Conservation (phyloP, 2,888 invertebrate genomes). For the Yponomeuta sedellus region DNA sequence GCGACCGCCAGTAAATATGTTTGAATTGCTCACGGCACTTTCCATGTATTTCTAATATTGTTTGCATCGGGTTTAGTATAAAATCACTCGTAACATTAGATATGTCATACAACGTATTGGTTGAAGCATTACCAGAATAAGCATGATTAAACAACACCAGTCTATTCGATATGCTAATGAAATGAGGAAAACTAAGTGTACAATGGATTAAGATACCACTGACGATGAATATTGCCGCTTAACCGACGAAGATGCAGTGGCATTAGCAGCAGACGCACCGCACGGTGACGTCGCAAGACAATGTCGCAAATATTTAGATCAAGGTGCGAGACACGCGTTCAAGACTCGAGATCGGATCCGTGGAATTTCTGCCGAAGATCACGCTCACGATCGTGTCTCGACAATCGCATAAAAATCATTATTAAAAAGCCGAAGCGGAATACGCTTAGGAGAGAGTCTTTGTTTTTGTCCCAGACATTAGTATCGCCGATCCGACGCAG, state of each 20-base stretch:
- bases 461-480: slow-evolving; percentile 2
- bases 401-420: slow-evolving; percentile 52
- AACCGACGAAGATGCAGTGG: not conserved
- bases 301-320: slow-evolving; percentile 75
- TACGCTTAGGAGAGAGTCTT: slow-evolving; percentile 31
- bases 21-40: slow-evolving; percentile 11
- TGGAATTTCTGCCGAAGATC: slow-evolving; percentile 67
- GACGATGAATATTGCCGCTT: slow-evolving; percentile 4
- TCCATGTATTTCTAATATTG: not conserved
- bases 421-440: slow-evolving; percentile 44
- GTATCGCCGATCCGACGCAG: slow-evolving; percentile 2
- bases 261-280: slow-evolving; percentile 9
- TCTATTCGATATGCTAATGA: not conserved
- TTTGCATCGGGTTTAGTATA: not conserved
- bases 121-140: too few species aligned
- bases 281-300: slow-evolving; percentile 36
- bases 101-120: not conserved
- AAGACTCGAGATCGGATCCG: slow-evolving; percentile 66
- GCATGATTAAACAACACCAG: not conserved
- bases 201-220: not conserved
- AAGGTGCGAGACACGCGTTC: slow-evolving; percentile 73
- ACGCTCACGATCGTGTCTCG: slow-evolving; percentile 46
- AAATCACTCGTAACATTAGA: not conserved
- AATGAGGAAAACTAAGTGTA: not conserved
- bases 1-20: slow-evolving; percentile 8